phyloP scores from a whole-genome alignment of 1,140 invertebrate species.

The Cryptotermes secundus region DNA sequence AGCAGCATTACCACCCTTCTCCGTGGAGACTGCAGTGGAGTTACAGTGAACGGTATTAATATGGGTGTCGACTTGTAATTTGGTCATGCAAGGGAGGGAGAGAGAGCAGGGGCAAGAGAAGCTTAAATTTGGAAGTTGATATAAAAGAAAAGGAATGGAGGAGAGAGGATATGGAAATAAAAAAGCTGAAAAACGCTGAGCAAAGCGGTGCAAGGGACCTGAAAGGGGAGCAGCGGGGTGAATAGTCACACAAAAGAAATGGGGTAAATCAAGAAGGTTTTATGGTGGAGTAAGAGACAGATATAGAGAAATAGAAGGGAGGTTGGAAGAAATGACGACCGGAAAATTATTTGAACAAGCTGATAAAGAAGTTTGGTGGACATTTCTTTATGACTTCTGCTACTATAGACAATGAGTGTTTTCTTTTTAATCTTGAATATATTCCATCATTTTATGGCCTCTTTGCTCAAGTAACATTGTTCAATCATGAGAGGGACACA shows the following conservation, averaged over 20 bases:
- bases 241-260: background rate
- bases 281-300: background rate
- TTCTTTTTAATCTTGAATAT: too few species aligned
- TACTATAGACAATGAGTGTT: background rate
- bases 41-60: background rate
- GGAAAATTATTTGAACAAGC: background rate
- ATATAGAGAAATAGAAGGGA: background rate
- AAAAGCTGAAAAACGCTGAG: background rate
- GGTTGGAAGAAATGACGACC: background rate
- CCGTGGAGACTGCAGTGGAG: background rate
- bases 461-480: too few species aligned
- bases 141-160: slow-evolving; percentile 3
- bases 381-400: background rate
- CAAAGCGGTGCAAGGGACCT: background rate
- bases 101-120: background rate
- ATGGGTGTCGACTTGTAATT: slow-evolving; percentile 1
- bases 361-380: background rate
- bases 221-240: background rate
- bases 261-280: slow-evolving; percentile 1
- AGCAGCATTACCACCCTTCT: background rate
- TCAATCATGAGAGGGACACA: too few species aligned
- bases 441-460: too few species aligned
- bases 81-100: background rate
- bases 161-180: background rate
- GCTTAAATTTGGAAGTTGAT: slow-evolving; percentile 10